Conservation (phyloP, 1,140 invertebrate species). For the Leptinotarsa defecta region DNA sequence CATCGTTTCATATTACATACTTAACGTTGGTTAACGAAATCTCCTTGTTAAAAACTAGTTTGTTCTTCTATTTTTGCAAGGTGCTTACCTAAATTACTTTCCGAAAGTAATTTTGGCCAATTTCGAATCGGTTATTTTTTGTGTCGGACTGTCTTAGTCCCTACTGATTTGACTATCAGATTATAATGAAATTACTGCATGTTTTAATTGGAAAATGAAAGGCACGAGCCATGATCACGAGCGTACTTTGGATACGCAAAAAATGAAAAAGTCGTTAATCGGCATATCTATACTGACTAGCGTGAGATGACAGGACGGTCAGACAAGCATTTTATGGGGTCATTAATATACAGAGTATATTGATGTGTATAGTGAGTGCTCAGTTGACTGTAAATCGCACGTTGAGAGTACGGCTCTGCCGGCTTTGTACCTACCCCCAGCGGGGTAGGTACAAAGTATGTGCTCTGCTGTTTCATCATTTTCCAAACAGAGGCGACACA, state of each 20-base stretch:
- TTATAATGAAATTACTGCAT: not conserved
- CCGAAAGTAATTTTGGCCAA: not conserved
- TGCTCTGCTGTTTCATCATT: no score
- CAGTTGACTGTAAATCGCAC: no score
- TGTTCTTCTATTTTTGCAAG: slow-evolving; percentile 22
- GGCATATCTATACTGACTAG: no score
- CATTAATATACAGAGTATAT: not conserved
- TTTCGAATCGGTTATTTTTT: slow-evolving; percentile 8
- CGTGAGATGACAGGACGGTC: not conserved
- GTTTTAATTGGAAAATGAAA: slow-evolving; percentile 4
- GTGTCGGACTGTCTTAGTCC: not conserved
- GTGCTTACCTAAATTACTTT: slow-evolving; percentile 18
- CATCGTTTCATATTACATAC: not conserved
- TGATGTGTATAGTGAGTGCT: no score
- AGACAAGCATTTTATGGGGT: not conserved
- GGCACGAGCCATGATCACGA: not conserved
- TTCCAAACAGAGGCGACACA: no score
- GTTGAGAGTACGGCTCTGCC: no score
- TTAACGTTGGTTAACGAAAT: not conserved
- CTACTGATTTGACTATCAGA: slow-evolving; percentile 20
- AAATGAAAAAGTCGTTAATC: not conserved
- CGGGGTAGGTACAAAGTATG: no score
- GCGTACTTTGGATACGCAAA: not conserved
- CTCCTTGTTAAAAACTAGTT: slow-evolving; percentile 12
- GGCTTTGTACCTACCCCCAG: no score